Base-by-base conservation (phyloP, 1,140 invertebrate species). In the Meloidogyne exigua region DNA sequence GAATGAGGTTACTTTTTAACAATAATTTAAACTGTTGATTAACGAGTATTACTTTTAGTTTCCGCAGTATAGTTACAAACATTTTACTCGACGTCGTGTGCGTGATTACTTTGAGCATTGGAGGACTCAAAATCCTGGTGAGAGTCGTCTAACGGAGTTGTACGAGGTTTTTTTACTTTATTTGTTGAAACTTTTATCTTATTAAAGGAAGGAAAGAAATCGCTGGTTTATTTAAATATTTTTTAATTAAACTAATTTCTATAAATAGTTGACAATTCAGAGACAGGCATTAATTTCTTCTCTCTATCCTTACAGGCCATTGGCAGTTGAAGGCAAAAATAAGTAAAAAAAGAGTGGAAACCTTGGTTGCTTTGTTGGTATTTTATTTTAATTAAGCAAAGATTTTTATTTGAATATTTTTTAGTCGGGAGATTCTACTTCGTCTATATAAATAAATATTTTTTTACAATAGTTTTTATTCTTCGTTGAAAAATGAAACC, bases 1-100 rank as follows among this genome's bases (percentile, higher is more conserved):
- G 3, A 23, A 2, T 1, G 69, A 77, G 28, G 76, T 76, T 57
- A 5, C 4, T 77, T 23, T 13, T 25, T 39, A 63, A 68, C n/a
- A 25, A 42, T 18, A 76, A n/a, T 9, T 74, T 77, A 25, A 28
- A 11, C 2, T 11, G 7, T 26, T 65, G 9, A 39, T 64, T 66
- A 12, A 11, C n/a, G 18, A 57, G n/a, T 39, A 2, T 11, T 64
- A n/a, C 36, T 23, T 77, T 9, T 57, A 77, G 71, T 77, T 77
- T 71, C 76, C 76, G 0, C 76, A 77, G 13, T 77, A 77, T 44
- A 77, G 68, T 15, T 77, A 77, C n/a, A 32, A 66, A 26, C 76
- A 77, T 36, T 77, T 77, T 65, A 57, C 76, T 18, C 62, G 57
- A n/a, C 68, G 76, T 12, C 68, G 76, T 12, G 68, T 77, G 2